A percentile compares a stretch with the other conserved stretches of the same genome.
Conservation (phyloP, 2,888 invertebrate genomes). For the Hybos culiciformis region DNA sequence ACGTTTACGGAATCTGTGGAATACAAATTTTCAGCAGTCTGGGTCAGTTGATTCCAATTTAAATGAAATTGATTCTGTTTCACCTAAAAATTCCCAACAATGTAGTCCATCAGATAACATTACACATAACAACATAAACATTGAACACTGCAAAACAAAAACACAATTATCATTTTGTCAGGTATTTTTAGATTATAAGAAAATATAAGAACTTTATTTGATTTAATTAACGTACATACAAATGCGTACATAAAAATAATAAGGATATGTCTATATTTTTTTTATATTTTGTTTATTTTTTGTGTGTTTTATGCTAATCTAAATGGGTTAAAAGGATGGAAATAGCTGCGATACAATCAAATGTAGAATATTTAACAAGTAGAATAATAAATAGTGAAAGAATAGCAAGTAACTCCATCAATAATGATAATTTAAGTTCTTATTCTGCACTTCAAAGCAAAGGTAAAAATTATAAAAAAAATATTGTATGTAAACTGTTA, state of each 20-base stretch:
- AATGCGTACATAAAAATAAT: too few species aligned
- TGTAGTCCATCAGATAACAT: background rate
- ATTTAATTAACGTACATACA: too few species aligned
- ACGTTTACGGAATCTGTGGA: slow-evolving; percentile 32
- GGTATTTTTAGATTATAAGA: too few species aligned
- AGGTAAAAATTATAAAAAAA: slow-evolving; percentile 23
- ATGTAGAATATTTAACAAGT: slow-evolving; percentile 36
- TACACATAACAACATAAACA: background rate
- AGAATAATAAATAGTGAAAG: slow-evolving; percentile 34
- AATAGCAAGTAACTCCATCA: slow-evolving; percentile 20
- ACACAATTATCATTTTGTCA: background rate
- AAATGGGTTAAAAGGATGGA: slow-evolving; percentile 27
- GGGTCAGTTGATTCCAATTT: too few species aligned
- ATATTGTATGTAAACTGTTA: too few species aligned
- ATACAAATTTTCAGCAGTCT: too few species aligned
- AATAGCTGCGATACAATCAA: slow-evolving; percentile 35
- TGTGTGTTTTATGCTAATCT: slow-evolving; percentile 3
- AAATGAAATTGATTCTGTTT: background rate
- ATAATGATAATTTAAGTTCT: slow-evolving; percentile 28
- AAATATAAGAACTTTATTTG: too few species aligned
- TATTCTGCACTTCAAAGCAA: slow-evolving; percentile 26
- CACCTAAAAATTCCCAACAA: background rate
- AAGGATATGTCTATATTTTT: too few species aligned
- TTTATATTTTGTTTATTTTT: slow-evolving; percentile 2
- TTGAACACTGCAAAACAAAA: background rate